Percentiles rank a stretch among this genome's conserved stretches.
These are phyloP conservation scores for Capromys pilorides DNA, from an alignment of 2,797 vertebrate species.

Conservation along the genomic window DNA sequence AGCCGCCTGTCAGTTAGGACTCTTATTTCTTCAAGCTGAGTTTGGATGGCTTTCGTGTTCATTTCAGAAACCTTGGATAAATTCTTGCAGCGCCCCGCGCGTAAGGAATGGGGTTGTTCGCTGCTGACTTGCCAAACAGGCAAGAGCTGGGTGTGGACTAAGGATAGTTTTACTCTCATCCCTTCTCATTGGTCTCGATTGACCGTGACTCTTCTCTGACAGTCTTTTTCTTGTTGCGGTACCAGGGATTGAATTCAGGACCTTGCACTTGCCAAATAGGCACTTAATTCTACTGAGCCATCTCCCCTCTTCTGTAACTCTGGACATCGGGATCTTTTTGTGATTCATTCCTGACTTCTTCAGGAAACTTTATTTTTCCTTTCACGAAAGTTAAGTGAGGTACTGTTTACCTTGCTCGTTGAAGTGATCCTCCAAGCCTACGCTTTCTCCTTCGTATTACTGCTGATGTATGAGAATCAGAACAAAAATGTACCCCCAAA, in stretches of 20 bases:
- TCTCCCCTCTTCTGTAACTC: neutral
- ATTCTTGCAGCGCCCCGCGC: neutral
- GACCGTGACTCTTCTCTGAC: neutral
- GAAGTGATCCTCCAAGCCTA: neutral
- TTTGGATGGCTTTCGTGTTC: neutral
- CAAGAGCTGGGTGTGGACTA: neutral
- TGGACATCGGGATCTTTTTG: neutral
- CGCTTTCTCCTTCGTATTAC: slow-evolving; percentile 19
- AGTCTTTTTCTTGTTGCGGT: too few species aligned
- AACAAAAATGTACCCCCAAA: slow-evolving; percentile 14
- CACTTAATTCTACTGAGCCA: too few species aligned
- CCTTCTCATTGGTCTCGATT: neutral
- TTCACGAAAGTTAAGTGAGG: slow-evolving; percentile 27
- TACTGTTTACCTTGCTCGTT: neutral
- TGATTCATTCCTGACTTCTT: slow-evolving; percentile 7
- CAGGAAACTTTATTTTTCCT: neutral
- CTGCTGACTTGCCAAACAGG: neutral
- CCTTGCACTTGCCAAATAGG: too few species aligned
- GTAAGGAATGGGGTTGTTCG: neutral
- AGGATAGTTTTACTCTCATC: neutral
- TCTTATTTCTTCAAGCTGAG: neutral
- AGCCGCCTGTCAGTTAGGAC: neutral
- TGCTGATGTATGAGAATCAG: slow-evolving; percentile 7
- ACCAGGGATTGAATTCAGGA: too few species aligned
- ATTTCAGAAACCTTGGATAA: neutral